Evolutionary conservation across 2,113 vertebrate species (phyloP).

Genomic region (Oncorhynchus clarkii): DNA sequence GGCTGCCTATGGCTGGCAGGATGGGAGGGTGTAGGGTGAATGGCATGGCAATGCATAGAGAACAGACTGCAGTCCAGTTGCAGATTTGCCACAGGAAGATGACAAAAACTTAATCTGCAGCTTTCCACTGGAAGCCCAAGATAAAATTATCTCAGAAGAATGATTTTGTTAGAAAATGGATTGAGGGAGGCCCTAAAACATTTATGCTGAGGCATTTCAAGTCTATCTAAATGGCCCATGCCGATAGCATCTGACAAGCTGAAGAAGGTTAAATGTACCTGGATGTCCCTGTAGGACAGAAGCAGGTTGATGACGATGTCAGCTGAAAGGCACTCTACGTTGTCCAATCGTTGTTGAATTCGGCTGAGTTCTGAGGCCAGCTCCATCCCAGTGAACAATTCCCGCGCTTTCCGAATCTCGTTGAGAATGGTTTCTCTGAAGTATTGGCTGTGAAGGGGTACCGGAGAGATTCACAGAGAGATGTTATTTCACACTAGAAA

Average conservation of each 20-base stretch:
- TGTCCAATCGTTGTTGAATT: constrained; percentile 93
- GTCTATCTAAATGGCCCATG: background rate
- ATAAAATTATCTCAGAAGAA: too few species aligned
- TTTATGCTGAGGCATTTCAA: background rate
- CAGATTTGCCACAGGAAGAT: constrained; percentile 24
- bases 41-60: constrained; percentile 7
- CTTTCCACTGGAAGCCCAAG: constrained; percentile 20
- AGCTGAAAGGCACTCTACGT: constrained; percentile 93
- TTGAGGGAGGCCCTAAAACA: constrained; percentile 2
- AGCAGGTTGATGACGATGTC: constrained; percentile 96
- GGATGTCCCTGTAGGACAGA: constrained; percentile 95
- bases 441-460: constrained; percentile 80
- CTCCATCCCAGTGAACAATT: constrained; percentile 87
- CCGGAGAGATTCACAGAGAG: background rate
- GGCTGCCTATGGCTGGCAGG: constrained; percentile 36
- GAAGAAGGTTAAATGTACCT: constrained; percentile 72
- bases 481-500: background rate
- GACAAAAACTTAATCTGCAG: constrained; percentile 37
- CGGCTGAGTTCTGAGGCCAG: constrained; percentile 87
- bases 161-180: background rate
- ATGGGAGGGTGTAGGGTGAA: constrained; percentile 15
- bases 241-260: background rate
- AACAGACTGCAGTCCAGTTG: constrained; percentile 30
- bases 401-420: constrained; percentile 93
- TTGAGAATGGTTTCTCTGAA: constrained; percentile 92